A percentile compares a stretch with the other conserved stretches of the same genome.
Conservation (phyloP, 2,113 vertebrate genomes). For the Himantopus leucocephalus region DNA sequence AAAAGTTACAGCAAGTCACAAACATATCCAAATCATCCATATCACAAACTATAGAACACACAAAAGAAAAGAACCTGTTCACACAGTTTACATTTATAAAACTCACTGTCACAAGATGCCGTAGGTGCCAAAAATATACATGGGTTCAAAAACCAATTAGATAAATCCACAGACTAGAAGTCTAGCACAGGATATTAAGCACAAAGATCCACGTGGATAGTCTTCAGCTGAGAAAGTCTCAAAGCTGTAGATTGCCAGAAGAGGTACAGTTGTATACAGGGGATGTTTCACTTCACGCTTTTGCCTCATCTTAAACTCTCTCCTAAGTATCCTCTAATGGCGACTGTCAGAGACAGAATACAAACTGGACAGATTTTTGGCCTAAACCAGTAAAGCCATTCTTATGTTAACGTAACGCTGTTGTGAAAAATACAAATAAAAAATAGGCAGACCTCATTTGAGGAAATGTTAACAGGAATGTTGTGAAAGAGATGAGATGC, state of each 20-base stretch:
- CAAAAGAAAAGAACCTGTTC: not conserved
- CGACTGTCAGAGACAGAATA: not conserved
- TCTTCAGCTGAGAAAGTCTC: constrained; percentile 42
- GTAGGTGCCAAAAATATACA: not conserved
- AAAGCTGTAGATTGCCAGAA: constrained; percentile 35
- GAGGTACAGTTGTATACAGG: not conserved
- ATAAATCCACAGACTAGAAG: not conserved
- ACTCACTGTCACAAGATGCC: constrained; percentile 36
- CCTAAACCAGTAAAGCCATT: constrained; percentile 19
- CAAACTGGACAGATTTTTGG: constrained; percentile 23
- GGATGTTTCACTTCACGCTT: not conserved
- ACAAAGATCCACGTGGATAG: not conserved
- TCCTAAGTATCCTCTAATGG: constrained; percentile 10
- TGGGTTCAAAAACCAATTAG: not conserved
- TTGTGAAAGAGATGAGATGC: constrained; percentile 67
- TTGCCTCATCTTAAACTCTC: not conserved
- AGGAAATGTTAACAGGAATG: constrained; percentile 65
- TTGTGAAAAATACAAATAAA: constrained; percentile 50
- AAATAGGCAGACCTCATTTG: constrained; percentile 62
- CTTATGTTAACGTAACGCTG: not conserved
- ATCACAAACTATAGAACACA: constrained; percentile 7
- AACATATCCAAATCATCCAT: not conserved
- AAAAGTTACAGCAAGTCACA: constrained; percentile 28
- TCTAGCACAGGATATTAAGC: not conserved
- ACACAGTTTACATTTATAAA: constrained; percentile 24